Evolutionary conservation across 2,797 vertebrate species (phyloP).

Genomic region (Mormyrus hasselquistii): DNA sequence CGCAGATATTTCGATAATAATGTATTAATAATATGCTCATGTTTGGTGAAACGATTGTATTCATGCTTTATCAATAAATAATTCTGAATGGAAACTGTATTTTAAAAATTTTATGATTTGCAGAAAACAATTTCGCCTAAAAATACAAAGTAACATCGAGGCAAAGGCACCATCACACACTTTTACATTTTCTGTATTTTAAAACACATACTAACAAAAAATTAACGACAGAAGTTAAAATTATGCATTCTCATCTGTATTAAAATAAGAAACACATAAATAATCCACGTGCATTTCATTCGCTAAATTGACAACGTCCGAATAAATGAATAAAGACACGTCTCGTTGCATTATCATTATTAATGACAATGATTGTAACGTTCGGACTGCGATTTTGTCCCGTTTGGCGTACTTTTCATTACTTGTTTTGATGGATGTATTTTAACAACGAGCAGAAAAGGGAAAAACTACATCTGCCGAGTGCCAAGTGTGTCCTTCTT

Average conservation of each 20-base stretch:
- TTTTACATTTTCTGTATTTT: not conserved
- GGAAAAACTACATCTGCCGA: constrained; percentile 2
- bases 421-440: not conserved
- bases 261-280: not conserved
- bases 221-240: not conserved
- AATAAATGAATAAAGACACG: not conserved
- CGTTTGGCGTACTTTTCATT: not conserved
- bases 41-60: not conserved
- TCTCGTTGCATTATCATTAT: not conserved
- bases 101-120: not conserved
- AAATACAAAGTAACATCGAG: not conserved
- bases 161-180: not conserved
- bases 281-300: not conserved
- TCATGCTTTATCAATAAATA: not conserved
- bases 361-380: not conserved
- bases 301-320: not conserved
- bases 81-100: not conserved
- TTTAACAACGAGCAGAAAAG: not conserved
- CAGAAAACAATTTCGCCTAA: not conserved
- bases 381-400: not conserved
- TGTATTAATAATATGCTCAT: not conserved
- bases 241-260: not conserved
- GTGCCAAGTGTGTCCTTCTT: constrained; percentile 38
- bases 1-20: not conserved
- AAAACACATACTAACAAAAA: not conserved